Evolutionary conservation across 2,888 invertebrate genomes (phyloP).

Genomic region (Carterocephalus palaemon): DNA sequence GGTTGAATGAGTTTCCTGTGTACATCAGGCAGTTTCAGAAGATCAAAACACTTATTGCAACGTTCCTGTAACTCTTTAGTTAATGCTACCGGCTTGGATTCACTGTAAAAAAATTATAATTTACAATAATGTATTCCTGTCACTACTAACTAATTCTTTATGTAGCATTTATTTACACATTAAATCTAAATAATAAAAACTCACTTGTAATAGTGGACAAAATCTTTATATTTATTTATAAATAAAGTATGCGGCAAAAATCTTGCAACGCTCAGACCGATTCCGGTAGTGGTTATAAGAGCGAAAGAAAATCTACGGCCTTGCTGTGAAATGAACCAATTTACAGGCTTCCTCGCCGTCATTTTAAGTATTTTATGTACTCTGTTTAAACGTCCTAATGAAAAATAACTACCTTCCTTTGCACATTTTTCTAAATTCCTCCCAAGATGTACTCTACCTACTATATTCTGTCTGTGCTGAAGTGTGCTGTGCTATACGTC

Average conservation of each 20-base stretch:
- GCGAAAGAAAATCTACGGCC: slow-evolving; percentile 76
- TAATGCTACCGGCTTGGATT: slow-evolving; percentile 79
- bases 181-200: slow-evolving; percentile 13
- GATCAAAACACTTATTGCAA: slow-evolving; percentile 78
- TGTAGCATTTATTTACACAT: too few relatives aligned
- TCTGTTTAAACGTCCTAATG: too few relatives aligned
- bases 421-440: too few relatives aligned
- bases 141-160: too few relatives aligned
- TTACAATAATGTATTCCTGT: too few relatives aligned
- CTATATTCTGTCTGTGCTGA: too few relatives aligned
- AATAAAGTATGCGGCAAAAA: slow-evolving; percentile 81
- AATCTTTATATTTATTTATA: slow-evolving; percentile 79
- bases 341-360: slow-evolving; percentile 50
- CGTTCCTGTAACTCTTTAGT: slow-evolving; percentile 67
- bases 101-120: slow-evolving; percentile 61
- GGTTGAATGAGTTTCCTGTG: slow-evolving; percentile 77
- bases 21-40: slow-evolving; percentile 74
- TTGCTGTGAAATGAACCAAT: slow-evolving; percentile 76
- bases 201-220: slow-evolving; percentile 82
- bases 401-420: too few relatives aligned
- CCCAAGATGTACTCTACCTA: too few relatives aligned
- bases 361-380: too few relatives aligned
- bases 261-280: slow-evolving; percentile 73
- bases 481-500: too few relatives aligned
- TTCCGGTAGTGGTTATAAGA: slow-evolving; percentile 60